A percentile compares a stretch with the other conserved stretches of the same genome.
phyloP scores from a whole-genome alignment of 2,888 invertebrate genomes.

The Phaonia tiefii region DNA sequence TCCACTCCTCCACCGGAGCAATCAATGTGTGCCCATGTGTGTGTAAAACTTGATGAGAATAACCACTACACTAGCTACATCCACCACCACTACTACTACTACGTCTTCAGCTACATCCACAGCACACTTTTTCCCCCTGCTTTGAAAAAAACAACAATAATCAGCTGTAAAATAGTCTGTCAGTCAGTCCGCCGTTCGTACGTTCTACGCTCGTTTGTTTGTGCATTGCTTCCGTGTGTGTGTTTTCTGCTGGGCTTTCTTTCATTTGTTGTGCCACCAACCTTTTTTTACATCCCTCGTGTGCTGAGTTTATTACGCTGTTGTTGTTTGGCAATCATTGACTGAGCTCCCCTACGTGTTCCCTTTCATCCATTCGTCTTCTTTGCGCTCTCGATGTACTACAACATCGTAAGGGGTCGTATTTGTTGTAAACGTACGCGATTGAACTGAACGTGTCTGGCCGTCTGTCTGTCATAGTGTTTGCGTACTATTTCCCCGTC shows the following conservation, averaged over 20 bases:
- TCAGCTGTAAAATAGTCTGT: conserved; percentile 65
- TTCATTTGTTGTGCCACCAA: conserved; percentile 12
- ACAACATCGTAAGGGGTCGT: conserved; percentile 55
- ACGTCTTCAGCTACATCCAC: too few relatives aligned
- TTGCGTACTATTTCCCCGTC: neutral
- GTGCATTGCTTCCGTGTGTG: neutral
- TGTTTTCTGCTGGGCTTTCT: neutral
- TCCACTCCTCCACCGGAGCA: neutral
- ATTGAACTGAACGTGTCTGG: conserved; percentile 30
- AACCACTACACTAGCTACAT: conserved; percentile 37
- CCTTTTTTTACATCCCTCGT: conserved; percentile 47
- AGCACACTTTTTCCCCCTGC: too few relatives aligned
- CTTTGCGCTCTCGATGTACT: too few relatives aligned
- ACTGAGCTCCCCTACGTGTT: conserved; percentile 44
- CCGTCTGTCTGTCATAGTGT: conserved; percentile 9
- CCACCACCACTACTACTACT: conserved; percentile 32
- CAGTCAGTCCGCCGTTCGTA: too few relatives aligned
- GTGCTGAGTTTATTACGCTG: conserved; percentile 40
- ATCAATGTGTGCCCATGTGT: neutral
- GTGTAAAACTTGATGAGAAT: conserved; percentile 22
- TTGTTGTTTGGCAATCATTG: conserved; percentile 24
- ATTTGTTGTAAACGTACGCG: conserved; percentile 23
- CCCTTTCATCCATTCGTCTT: conserved; percentile 17
- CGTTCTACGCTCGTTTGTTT: conserved; percentile 16
- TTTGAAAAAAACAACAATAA: conserved; percentile 41